These are phyloP conservation scores for Cottus gobio DNA, from an alignment of 2,113 vertebrate genomes.

Conservation along the genomic window DNA sequence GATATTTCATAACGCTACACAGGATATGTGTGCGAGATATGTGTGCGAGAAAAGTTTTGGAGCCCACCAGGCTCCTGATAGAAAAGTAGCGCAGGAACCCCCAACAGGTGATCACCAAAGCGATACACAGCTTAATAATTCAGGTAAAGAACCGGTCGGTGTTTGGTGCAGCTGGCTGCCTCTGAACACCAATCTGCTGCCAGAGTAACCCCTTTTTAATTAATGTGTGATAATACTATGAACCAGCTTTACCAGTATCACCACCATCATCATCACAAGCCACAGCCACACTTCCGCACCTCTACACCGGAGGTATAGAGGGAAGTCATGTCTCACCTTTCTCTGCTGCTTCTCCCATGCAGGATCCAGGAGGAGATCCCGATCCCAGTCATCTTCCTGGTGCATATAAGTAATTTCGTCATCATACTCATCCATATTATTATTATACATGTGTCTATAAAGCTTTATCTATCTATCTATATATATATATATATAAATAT, in stretches of 20 bases:
- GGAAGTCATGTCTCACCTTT: slow-evolving; percentile 84
- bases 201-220: neutral
- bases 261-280: neutral
- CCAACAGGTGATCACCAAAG: slow-evolving; percentile 35
- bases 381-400: slow-evolving; percentile 95
- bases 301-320: slow-evolving; percentile 29
- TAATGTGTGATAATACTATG: neutral
- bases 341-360: slow-evolving; percentile 99
- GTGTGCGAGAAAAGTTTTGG: slow-evolving; percentile 36
- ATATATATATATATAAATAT: slow-evolving; percentile 3
- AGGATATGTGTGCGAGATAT: slow-evolving; percentile 9
- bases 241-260: too few species aligned
- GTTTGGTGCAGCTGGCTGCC: neutral
- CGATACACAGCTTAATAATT: slow-evolving; percentile 1
- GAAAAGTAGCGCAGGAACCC: neutral
- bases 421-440: slow-evolving; percentile 91
- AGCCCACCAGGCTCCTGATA: neutral
- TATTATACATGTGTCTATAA: slow-evolving; percentile 54
- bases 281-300: slow-evolving; percentile 57
- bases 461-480: neutral
- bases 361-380: slow-evolving; percentile 94
- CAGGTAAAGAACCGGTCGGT: neutral
- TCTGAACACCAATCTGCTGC: neutral
- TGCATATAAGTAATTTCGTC: slow-evolving; percentile 91
- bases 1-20: slow-evolving; percentile 46